These are phyloP conservation scores for Psilopogon haemacephalus DNA, from an alignment of 2,113 vertebrate species.

Conservation along the genomic window DNA sequence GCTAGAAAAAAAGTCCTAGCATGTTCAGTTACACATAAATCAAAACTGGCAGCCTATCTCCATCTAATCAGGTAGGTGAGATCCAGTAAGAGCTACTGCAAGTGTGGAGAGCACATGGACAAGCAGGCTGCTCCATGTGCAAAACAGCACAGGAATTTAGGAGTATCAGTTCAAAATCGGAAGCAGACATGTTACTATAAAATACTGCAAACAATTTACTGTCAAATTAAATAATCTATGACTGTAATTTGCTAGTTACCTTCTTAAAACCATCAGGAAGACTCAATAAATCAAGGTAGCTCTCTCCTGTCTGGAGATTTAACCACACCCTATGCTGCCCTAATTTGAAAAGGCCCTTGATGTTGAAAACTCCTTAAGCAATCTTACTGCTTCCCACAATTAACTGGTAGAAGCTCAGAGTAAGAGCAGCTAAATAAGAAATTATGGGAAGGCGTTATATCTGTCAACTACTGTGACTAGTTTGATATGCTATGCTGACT, in stretches of 20 bases:
- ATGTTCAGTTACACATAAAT: neutral
- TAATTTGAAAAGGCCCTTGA: neutral
- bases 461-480: neutral
- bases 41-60: neutral
- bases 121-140: neutral
- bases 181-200: neutral
- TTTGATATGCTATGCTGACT: neutral
- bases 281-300: neutral
- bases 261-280: neutral
- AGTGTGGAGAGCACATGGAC: accelerated
- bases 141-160: neutral
- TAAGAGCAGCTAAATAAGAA: neutral
- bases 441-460: neutral
- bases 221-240: neutral
- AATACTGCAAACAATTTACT: neutral
- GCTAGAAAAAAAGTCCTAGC: neutral
- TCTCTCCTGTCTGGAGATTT: neutral
- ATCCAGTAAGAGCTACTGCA: neutral
- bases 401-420: neutral
- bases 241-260: neutral
- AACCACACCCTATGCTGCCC: neutral
- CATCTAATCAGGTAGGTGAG: neutral
- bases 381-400: neutral
- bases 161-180: neutral
- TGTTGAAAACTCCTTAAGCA: neutral